phyloP scores from a whole-genome alignment of 2,888 invertebrate genomes.

The Tolmerus cingulatus region DNA sequence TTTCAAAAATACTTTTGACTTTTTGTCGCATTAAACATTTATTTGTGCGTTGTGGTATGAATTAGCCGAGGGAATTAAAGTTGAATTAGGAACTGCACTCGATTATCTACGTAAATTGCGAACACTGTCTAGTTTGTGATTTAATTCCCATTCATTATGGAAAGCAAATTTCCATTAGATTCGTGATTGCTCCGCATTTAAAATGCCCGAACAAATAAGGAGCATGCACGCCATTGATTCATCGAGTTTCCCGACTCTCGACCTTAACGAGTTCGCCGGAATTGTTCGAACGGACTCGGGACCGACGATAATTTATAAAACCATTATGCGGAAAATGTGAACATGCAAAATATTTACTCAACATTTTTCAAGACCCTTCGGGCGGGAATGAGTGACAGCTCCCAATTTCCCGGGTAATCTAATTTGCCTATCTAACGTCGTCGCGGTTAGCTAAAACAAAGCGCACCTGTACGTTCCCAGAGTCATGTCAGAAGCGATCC shows the following conservation, averaged over 20 bases:
- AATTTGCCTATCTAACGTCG: conserved; percentile 47
- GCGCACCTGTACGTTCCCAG: conserved; percentile 46
- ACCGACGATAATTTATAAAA: conserved; percentile 38
- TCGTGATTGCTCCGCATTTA: conserved; percentile 9
- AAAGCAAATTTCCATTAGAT: not conserved
- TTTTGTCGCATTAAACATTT: not conserved
- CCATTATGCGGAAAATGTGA: conserved; percentile 47
- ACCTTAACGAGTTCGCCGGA: conserved; percentile 5
- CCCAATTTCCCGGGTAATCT: conserved; percentile 46
- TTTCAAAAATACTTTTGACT: not conserved
- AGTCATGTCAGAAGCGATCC: conserved; percentile 42
- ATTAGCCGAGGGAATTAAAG: not conserved
- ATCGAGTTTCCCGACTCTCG: not conserved
- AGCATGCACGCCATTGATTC: conserved; percentile 27
- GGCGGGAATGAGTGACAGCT: conserved; percentile 27
- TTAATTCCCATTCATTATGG: conserved; percentile 23
- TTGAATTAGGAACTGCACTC: not conserved
- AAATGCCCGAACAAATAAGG: conserved; percentile 26
- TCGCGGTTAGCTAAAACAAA: conserved; percentile 46
- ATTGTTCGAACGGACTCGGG: not conserved
- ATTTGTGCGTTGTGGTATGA: not conserved
- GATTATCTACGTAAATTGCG: not conserved
- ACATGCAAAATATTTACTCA: conserved; percentile 48
- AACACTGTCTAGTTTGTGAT: conserved; percentile 8
- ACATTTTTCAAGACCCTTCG: conserved; percentile 1